These are phyloP conservation scores for Pteropus rufus DNA, from an alignment of 2,797 vertebrate genomes.

Conservation along the genomic window DNA sequence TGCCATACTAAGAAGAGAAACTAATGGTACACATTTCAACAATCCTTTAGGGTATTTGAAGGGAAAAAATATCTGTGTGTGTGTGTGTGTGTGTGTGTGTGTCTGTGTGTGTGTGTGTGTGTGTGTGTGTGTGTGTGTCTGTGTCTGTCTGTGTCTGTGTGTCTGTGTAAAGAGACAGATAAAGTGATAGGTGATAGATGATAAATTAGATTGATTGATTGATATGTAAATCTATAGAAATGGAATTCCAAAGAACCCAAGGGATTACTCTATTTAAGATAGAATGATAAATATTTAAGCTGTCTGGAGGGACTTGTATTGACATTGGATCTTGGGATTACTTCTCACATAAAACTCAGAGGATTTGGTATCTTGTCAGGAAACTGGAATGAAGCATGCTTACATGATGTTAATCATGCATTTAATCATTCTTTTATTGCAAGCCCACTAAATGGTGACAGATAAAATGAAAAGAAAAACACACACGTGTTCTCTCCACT, in stretches of 20 bases:
- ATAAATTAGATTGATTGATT: background rate
- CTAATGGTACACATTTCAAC: conserved; percentile 73
- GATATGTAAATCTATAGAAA: conserved; percentile 45
- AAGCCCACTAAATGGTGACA: conserved; percentile 68
- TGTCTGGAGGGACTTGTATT: conserved; percentile 81
- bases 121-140: background rate
- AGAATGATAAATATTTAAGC: conserved; percentile 84
- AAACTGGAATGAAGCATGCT: conserved; percentile 76
- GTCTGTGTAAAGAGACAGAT: background rate
- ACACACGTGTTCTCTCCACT: background rate
- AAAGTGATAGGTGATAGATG: background rate
- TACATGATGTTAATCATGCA: conserved; percentile 79
- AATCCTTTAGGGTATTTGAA: conserved; percentile 72
- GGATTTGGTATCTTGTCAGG: conserved; percentile 79
- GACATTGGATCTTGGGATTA: conserved; percentile 84
- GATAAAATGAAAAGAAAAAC: conserved; percentile 50
- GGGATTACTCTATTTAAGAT: conserved; percentile 82
- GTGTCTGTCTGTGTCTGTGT: background rate
- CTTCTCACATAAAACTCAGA: conserved; percentile 76
- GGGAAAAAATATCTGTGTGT: conserved; percentile 11
- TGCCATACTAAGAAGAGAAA: conserved; percentile 68
- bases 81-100: background rate
- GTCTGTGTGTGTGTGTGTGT: background rate
- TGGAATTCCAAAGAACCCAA: conserved; percentile 80
- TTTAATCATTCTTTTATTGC: conserved; percentile 67